Evolutionary conservation across 1,140 invertebrate species (phyloP).

Genomic region (Mizuhopecten yessoensis): DNA sequence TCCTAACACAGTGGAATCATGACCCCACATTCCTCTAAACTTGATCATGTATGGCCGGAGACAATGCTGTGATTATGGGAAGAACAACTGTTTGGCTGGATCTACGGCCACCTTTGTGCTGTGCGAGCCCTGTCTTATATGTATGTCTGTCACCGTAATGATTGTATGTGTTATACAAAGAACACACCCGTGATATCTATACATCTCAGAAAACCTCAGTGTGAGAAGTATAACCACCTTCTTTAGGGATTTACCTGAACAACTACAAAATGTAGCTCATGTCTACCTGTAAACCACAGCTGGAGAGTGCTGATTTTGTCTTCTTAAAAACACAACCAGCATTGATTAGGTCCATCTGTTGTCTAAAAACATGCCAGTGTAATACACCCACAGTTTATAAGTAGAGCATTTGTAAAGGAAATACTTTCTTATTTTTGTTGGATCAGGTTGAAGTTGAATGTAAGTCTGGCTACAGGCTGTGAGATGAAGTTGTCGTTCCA

Average conservation of each 20-base stretch:
- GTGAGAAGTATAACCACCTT: neutral
- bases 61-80: neutral
- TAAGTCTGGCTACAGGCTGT: too few relatives aligned
- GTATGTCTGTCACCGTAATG: neutral
- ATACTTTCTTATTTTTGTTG: conserved; percentile 29
- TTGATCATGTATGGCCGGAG: neutral
- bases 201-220: neutral
- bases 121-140: neutral
- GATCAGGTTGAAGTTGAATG: neutral
- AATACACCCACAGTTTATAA: neutral
- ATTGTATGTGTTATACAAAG: neutral
- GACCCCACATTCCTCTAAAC: neutral
- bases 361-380: neutral
- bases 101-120: neutral
- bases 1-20: neutral
- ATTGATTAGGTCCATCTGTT: neutral
- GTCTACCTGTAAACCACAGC: neutral
- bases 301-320: neutral
- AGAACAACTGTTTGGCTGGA: neutral
- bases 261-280: too few relatives aligned
- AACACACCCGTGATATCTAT: neutral
- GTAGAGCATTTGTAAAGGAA: conserved; percentile 18
- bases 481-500: neutral
- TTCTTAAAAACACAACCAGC: neutral
- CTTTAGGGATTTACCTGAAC: too few relatives aligned